These are phyloP conservation scores for Zaprionus taronus DNA, from an alignment of 1,140 invertebrate genomes.

Conservation along the genomic window DNA sequence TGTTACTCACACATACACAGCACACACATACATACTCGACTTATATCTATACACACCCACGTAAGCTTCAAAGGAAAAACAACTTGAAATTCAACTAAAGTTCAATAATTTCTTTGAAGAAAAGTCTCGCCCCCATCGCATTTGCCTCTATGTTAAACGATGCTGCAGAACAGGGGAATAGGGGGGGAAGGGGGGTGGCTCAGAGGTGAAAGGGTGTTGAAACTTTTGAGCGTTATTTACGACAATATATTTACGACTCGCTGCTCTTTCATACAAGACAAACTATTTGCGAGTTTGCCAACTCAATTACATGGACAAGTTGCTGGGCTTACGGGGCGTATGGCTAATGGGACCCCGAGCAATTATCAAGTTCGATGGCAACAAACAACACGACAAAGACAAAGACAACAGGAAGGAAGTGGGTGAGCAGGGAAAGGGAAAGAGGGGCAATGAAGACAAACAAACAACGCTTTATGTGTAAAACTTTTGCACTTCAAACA, in stretches of 20 bases:
- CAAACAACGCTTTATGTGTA: conserved; percentile 58
- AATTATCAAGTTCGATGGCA: conserved; percentile 72
- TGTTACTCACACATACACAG: not conserved
- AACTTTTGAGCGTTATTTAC: conserved; percentile 57
- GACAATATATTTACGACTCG: conserved; percentile 53
- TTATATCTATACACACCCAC: not conserved
- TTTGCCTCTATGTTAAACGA: not conserved
- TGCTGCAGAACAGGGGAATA: not conserved
- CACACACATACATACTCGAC: not conserved
- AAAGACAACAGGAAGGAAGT: conserved; percentile 31
- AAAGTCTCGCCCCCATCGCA: not conserved
- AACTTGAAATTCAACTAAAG: conserved; percentile 14
- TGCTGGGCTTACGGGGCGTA: conserved; percentile 1
- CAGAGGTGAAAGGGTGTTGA: not conserved
- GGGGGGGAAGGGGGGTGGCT: too few species aligned
- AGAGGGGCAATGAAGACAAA: conserved; percentile 27
- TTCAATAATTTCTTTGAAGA: conserved; percentile 2
- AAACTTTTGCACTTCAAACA: conserved; percentile 52
- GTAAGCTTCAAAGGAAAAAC: conserved; percentile 19
- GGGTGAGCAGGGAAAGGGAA: not conserved
- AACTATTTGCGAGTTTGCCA: conserved; percentile 68
- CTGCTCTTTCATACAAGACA: conserved; percentile 1
- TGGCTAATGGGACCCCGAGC: conserved; percentile 37
- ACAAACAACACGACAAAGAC: conserved; percentile 23
- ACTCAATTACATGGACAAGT: conserved; percentile 63